Conservation (phyloP, 1,140 invertebrate genomes). For the Calephelis nemesis region DNA sequence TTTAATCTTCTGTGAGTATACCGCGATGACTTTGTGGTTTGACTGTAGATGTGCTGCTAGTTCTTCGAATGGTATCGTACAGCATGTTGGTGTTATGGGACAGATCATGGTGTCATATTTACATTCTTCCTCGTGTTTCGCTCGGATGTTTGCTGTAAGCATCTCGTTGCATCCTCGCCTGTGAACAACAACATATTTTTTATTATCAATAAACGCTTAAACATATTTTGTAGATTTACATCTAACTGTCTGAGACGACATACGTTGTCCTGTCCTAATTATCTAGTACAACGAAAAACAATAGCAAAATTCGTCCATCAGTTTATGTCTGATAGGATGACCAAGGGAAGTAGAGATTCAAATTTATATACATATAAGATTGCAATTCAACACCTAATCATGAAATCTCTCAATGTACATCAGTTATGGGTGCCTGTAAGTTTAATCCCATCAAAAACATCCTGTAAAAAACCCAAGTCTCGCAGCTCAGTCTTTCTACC, state of each 20-base stretch:
- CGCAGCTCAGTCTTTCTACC: too few species aligned
- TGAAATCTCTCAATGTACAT: too few species aligned
- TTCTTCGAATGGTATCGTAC: slow-evolving; percentile 64
- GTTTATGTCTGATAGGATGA: too few species aligned
- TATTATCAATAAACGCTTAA: neutral
- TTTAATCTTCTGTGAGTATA: slow-evolving; percentile 72
- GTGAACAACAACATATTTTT: slow-evolving; percentile 38
- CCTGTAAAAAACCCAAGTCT: too few species aligned
- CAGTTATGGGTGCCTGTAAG: too few species aligned
- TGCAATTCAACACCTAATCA: too few species aligned
- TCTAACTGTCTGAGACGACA: neutral
- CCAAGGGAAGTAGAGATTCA: too few species aligned
- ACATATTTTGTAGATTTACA: neutral
- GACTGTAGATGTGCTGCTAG: slow-evolving; percentile 60
- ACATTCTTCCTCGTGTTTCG: slow-evolving; percentile 69
- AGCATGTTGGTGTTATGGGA: slow-evolving; percentile 65
- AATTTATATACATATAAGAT: too few species aligned
- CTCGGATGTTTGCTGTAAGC: slow-evolving; percentile 56
- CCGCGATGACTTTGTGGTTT: slow-evolving; percentile 66
- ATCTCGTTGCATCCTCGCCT: slow-evolving; percentile 70
- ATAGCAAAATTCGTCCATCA: too few species aligned
- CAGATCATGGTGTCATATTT: slow-evolving; percentile 70
- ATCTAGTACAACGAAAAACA: too few species aligned
- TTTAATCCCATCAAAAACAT: too few species aligned
- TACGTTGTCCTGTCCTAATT: neutral